Base-by-base conservation (phyloP, 1,140 invertebrate genomes). In the Lepidurus packardi region DNA sequence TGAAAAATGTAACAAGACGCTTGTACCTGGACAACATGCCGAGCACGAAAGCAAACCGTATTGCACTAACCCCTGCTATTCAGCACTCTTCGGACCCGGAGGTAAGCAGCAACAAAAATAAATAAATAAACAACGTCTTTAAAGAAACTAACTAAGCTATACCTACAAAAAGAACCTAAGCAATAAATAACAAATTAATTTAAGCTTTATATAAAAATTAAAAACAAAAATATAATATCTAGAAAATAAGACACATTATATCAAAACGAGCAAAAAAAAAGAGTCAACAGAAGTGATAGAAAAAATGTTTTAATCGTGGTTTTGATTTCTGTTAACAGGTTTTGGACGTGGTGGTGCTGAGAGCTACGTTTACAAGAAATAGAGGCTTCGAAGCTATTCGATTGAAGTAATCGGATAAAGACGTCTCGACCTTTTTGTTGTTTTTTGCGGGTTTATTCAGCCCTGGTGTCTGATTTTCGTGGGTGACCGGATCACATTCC, bases 21-120 rank as follows among this genome's bases (percentile, higher is more conserved):
- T 94, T 43, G 88, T 90, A 34, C 89, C 91, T 4, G 92, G 92
- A 13, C 87, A 80, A 53, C 82, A 82, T 80, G 87, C 90, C 10
- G 90, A 93, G 85, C 91, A 92, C 81, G 91, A 93, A 74, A 90
- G 90, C 76, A 92, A 92, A 82, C 92, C 92, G 1, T 93, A 92
- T 83, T 93, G 92, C 83, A 88, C 92, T 84, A 88, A 89, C 74
- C 92, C 92, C 1, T 93, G 92, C 82, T 93, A 93, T 82, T 86
- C 89, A 1, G 89, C 91, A 4, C 84, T 92, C 4, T 93, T 90
- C 84, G 92, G 92, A 47, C 91, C 91, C 45, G 87, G 87, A 83
- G 90, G 90, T 91, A 85, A 83, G 73, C 74, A 77, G 73, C 24
- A 21, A 79, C 42, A 44, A 53, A 24, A 41, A 77, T 76, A 25